phyloP scores from a whole-genome alignment of 2,797 vertebrate species.

The Oryzias sinensis region DNA sequence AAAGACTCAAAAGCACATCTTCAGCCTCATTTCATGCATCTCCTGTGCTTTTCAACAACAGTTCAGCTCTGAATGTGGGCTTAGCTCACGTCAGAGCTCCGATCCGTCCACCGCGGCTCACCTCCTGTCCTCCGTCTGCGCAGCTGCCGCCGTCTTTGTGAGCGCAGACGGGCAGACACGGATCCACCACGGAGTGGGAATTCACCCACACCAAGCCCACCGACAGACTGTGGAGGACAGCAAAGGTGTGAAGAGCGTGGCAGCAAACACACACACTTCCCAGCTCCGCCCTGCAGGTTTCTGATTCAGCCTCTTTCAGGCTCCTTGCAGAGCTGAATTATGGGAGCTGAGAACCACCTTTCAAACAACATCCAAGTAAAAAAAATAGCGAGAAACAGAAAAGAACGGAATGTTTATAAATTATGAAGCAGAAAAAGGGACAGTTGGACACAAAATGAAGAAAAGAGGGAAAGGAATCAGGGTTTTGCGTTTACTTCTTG shows the following conservation, averaged over 20 bases:
- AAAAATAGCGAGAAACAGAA: not conserved
- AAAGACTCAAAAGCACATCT: too few species aligned
- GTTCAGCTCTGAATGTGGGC: too few species aligned
- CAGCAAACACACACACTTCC: not conserved
- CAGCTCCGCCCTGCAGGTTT: too few species aligned
- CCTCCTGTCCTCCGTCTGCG: conserved; percentile 84
- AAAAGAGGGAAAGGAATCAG: not conserved
- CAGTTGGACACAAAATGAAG: too few species aligned
- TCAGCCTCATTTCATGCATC: too few species aligned
- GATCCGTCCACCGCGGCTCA: conserved; percentile 27
- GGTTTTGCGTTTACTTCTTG: conserved; percentile 68
- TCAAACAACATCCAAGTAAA: too few species aligned
- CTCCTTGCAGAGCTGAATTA: too few species aligned
- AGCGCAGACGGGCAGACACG: conserved; percentile 80
- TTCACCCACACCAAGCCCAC: conserved; percentile 88
- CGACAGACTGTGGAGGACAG: conserved; percentile 70
- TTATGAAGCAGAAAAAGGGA: not conserved
- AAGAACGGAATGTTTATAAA: not conserved
- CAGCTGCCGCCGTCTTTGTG: conserved; percentile 85
- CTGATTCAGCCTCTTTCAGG: too few species aligned
- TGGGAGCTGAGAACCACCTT: not conserved
- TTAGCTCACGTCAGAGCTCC: too few species aligned
- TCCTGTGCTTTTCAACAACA: too few species aligned
- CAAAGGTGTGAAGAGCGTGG: not conserved
- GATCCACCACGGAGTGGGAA: conserved; percentile 81